Evolutionary conservation across 2,797 vertebrate genomes (phyloP), one percentile per base, ranked within the genome.

Genomic region (Picus viridis): DNA sequence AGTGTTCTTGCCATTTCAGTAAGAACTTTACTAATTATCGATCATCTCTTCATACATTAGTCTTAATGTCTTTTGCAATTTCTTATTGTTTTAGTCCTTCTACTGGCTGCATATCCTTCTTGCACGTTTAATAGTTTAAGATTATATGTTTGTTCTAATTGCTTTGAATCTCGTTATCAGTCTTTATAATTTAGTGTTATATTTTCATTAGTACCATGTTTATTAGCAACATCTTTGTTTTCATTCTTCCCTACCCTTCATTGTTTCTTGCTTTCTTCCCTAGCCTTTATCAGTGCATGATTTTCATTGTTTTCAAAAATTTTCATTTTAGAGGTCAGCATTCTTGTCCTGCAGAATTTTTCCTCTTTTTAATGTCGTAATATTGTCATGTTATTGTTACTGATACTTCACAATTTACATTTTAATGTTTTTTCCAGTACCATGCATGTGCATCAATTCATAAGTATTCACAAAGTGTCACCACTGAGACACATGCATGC

Each of bases 391-490:
- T 71, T 78, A 71, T 65, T 86, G 79, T 77, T 70, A 11, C 16
- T 34, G 62, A 23, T n/a, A 62, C 27, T 95, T 88, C 64, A 17
- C 81, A 91, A 91, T 94, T 95, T 53, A 90, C 85, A 54, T 86
- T 76, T 75, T 41, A 84, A 59, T 67, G 72, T 29, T 49, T 92
- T 51, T 75, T 90, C 86, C 92, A 81, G 39, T 92, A 53, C 22
- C 89, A 64, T 90, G 62, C 57, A 26, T 10, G 77, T 13, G 15
- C 64, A 92, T 92, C 32, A 47, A 61, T 54, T 95, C 89, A 80
- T 94, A 96, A 95, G 93, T 80, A 94, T 96, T 96, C 94, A 92
- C 84, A 88, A 92, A 90, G 56, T 43, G 85, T 74, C 27, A 65
- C 51, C 30, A 32, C 51, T 2, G 30, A 86, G 59, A 61, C 53